Evolutionary conservation across 2,797 vertebrate genomes (phyloP).

Genomic region (Sparus aurata): DNA sequence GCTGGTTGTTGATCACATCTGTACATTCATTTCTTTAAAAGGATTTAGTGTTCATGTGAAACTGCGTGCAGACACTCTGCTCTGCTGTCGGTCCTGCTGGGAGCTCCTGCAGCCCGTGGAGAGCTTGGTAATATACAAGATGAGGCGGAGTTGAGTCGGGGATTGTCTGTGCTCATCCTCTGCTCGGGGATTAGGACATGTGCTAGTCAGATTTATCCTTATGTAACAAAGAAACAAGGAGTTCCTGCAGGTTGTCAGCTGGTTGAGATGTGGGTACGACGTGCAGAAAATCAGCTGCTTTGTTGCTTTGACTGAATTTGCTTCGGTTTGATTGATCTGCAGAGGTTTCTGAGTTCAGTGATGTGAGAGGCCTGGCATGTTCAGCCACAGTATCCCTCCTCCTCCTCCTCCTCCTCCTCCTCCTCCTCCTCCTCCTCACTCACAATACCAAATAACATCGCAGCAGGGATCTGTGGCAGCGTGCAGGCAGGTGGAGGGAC

Average conservation of each 20-base stretch:
- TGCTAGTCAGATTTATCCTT: constrained; percentile 71
- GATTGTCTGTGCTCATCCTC: constrained; percentile 71
- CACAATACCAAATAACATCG: constrained; percentile 51
- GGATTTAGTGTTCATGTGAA: background rate
- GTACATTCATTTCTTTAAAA: background rate
- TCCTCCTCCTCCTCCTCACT: constrained; percentile 33
- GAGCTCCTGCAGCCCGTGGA: background rate
- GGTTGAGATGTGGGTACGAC: constrained; percentile 8
- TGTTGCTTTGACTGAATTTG: constrained; percentile 60
- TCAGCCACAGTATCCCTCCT: constrained; percentile 43
- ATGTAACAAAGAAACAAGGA: constrained; percentile 66
- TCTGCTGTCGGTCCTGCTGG: background rate
- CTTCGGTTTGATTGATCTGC: constrained; percentile 42
- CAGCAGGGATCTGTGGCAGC: constrained; percentile 53
- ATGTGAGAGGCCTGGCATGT: constrained; percentile 66
- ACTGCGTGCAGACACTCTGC: background rate
- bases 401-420: constrained; percentile 6
- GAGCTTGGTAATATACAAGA: constrained; percentile 33
- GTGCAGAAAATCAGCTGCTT: constrained; percentile 34
- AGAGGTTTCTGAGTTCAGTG: constrained; percentile 63
- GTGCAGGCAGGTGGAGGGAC: constrained; percentile 58
- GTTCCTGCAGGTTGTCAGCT: constrained; percentile 47
- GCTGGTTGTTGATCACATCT: background rate
- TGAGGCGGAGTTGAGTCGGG: constrained; percentile 46
- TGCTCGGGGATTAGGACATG: constrained; percentile 69